Evolutionary conservation across 2,888 invertebrate species (phyloP), one percentile per base, ranked within the genome.

Genomic region (Cetonia aurata): DNA sequence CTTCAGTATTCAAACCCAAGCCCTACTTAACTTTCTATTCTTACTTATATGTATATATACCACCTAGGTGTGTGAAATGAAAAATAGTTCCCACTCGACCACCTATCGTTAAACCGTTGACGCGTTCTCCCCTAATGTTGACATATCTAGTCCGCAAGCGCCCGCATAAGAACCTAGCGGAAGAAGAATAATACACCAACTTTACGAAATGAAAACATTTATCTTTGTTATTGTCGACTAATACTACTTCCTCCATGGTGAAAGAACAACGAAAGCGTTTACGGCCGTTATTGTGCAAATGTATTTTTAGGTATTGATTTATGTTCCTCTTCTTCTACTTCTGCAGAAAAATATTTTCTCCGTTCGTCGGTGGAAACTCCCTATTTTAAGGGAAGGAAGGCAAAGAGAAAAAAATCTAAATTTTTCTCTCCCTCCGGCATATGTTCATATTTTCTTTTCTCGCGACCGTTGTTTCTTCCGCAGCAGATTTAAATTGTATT

Each of bases 241-340:
- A 17, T 0, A 17, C 37, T 56, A 56, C 41, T 10, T 19, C 48
- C 13, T 10, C n/a, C 12, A 44, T n/a, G 13, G 44, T 0, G 33
- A 33, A 13, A 31, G 25, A 44, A 60, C 25, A 13, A 6, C 13
- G 46, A 48, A 25, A 48, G 13, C 48, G 48, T 31, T 62, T 48
- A 48, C n/a, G 33, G 19, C 48, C 13, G 62, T 62, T 62, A 62
- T 48, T 48, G 62, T 62, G 48, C 48, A 62, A 62, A 62, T 50
- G 62, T 62, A 37, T 62, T 48, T 62, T 62, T 62, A 62, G 62
- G 13, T 62, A 62, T 62, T 62, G 62, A 48, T 62, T 62, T 62
- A 62, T 48, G 48, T 62, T 62, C 62, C 48, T 33, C 48, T 62
- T 44, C 44, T 13, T 44, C 44, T 44, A 13, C 62, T 62, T 31